Conservation (phyloP, 2,797 vertebrate genomes). For the Bryconaethiops microstoma region DNA sequence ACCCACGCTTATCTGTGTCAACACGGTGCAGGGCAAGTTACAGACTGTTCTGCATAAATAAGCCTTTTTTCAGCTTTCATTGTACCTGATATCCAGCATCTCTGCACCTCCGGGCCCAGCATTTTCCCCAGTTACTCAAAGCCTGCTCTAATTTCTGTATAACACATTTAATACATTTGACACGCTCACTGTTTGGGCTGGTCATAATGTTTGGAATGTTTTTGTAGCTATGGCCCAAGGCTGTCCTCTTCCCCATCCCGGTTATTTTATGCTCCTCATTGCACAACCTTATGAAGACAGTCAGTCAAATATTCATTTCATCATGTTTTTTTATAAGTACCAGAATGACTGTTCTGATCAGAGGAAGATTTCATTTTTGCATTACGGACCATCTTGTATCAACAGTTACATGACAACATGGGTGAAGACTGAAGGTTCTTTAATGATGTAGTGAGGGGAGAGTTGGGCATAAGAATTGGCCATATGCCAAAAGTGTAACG, state of each 20-base stretch:
- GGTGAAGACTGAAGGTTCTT: background rate
- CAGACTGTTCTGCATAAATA: constrained; percentile 12
- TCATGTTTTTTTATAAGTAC: background rate
- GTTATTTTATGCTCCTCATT: background rate
- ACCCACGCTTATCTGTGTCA: constrained; percentile 30
- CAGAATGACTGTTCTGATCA: background rate
- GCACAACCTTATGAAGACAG: background rate
- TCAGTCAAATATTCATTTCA: background rate
- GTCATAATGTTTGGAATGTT: constrained; percentile 17
- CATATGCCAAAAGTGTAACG: no score
- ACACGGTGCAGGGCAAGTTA: constrained; percentile 30
- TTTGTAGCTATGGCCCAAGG: constrained; percentile 6
- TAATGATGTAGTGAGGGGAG: background rate
- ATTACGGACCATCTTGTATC: background rate
- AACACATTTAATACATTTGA: constrained; percentile 5
- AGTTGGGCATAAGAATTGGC: no score
- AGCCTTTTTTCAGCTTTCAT: background rate
- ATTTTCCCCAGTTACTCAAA: background rate
- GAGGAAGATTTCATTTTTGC: background rate
- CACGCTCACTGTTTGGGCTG: background rate
- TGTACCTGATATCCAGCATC: constrained; percentile 3
- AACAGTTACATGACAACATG: background rate
- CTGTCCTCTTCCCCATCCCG: background rate
- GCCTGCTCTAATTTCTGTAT: background rate
- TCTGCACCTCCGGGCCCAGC: background rate